A percentile compares a stretch with the other conserved stretches of the same genome.
Conservation (phyloP, 2,113 vertebrate genomes). For the Lagopus muta region DNA sequence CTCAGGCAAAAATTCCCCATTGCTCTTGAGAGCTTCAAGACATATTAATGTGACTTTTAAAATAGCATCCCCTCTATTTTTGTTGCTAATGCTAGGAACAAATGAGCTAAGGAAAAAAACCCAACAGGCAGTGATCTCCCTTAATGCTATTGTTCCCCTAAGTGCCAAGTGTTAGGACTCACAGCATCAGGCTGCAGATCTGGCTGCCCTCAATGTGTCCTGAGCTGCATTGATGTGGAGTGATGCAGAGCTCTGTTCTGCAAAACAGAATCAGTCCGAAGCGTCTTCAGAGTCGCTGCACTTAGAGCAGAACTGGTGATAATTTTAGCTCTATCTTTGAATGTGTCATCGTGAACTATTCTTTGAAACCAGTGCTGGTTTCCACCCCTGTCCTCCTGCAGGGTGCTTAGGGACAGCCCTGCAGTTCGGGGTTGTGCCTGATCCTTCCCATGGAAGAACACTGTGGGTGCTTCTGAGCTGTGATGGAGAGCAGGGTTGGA, state of each 20-base stretch:
- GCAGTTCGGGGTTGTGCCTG: neutral
- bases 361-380: neutral
- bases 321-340: neutral
- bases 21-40: slow-evolving; percentile 8
- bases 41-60: slow-evolving; percentile 50
- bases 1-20: neutral
- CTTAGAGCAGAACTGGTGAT: neutral
- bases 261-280: neutral
- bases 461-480: neutral
- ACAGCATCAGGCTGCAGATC: neutral
- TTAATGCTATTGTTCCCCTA: slow-evolving; percentile 43
- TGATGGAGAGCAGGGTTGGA: neutral
- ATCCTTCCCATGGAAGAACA: neutral
- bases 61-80: slow-evolving; percentile 60
- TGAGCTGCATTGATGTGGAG: neutral
- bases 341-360: neutral
- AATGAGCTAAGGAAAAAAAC: neutral
- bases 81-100: slow-evolving; percentile 41
- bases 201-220: slow-evolving; percentile 57
- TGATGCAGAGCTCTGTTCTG: neutral
- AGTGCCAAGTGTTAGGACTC: slow-evolving; percentile 39
- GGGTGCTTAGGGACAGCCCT: neutral
- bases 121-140: neutral
- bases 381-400: neutral
- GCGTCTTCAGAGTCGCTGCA: slow-evolving; percentile 25